Conservation (phyloP, 1,140 invertebrate genomes). For the Bemisia tabaci region DNA sequence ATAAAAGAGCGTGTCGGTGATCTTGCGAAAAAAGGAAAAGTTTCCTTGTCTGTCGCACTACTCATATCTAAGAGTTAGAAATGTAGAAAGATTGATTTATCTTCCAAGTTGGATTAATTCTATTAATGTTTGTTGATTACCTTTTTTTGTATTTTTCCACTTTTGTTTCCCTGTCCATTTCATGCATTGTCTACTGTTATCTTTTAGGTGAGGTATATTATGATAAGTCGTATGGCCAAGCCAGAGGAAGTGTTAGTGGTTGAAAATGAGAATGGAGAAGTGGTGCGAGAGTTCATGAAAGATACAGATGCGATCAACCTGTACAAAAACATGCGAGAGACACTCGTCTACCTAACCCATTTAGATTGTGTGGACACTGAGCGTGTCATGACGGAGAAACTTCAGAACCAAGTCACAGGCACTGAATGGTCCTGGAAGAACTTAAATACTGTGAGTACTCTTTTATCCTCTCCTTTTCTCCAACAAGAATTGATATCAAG, state of each 20-base stretch:
- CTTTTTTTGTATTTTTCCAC: no score
- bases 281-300: slow-evolving; percentile 99
- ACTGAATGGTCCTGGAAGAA: slow-evolving; percentile 99
- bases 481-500: no score
- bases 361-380: slow-evolving; percentile 96
- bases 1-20: no score
- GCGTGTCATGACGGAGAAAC: slow-evolving; percentile 96
- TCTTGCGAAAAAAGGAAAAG: no score
- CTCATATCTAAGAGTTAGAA: no score
- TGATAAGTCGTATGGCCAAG: slow-evolving; percentile 99
- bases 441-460: slow-evolving; percentile 73
- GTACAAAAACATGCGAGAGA: slow-evolving; percentile 99
- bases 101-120: no score
- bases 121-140: no score
- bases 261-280: slow-evolving; percentile 99
- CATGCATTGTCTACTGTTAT: no score
- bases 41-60: no score
- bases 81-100: no score
- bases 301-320: slow-evolving; percentile 99
- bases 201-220: slow-evolving; percentile 74
- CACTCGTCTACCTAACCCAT: slow-evolving; percentile 96
- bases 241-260: slow-evolving; percentile 99
- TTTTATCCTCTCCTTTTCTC: no score
- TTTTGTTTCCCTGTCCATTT: background rate
- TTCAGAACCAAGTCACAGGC: slow-evolving; percentile 98